Percentiles rank a stretch among this genome's conserved stretches.
Conservation (phyloP, 2,113 vertebrate species). For the Thalassarche chlororhynchos region DNA sequence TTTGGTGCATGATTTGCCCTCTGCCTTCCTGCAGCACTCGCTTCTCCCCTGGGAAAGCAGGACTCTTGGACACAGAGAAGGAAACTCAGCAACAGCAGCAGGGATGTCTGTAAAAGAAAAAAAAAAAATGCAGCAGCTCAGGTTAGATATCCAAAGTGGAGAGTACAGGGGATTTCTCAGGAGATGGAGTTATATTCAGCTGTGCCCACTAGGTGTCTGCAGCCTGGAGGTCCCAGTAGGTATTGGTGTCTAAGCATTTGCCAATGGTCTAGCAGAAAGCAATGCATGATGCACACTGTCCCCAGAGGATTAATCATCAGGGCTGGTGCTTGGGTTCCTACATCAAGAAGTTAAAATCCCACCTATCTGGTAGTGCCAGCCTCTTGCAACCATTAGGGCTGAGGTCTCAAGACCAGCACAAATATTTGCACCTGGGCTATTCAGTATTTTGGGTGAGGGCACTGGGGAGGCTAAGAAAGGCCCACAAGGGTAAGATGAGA, state of each 20-base stretch:
- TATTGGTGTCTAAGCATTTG: not conserved
- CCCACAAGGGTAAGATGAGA: not conserved
- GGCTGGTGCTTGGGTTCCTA: not conserved
- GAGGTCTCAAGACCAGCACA: not conserved
- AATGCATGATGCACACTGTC: not conserved
- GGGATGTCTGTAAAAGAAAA: not conserved
- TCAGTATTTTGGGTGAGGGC: accelerated
- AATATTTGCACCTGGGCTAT: not conserved
- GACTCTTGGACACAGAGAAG: not conserved
- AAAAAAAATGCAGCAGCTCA: not conserved
- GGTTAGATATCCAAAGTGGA: not conserved
- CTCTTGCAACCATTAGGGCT: not conserved
- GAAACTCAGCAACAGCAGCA: slow-evolving; percentile 4
- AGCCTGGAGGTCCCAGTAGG: not conserved
- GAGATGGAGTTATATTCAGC: not conserved
- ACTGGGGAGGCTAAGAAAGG: not conserved
- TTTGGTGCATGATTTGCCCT: not conserved
- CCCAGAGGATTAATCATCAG: not conserved
- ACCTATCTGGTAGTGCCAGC: not conserved
- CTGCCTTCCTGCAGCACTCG: not conserved
- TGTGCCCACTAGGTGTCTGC: not conserved
- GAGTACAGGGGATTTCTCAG: not conserved
- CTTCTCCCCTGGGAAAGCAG: not conserved
- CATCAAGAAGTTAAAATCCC: not conserved
- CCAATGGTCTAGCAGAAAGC: not conserved